Percentiles rank a stretch among this genome's conserved stretches.
These are phyloP conservation scores for Uloborus diversus DNA, from an alignment of 1,140 invertebrate species.

Conservation along the genomic window DNA sequence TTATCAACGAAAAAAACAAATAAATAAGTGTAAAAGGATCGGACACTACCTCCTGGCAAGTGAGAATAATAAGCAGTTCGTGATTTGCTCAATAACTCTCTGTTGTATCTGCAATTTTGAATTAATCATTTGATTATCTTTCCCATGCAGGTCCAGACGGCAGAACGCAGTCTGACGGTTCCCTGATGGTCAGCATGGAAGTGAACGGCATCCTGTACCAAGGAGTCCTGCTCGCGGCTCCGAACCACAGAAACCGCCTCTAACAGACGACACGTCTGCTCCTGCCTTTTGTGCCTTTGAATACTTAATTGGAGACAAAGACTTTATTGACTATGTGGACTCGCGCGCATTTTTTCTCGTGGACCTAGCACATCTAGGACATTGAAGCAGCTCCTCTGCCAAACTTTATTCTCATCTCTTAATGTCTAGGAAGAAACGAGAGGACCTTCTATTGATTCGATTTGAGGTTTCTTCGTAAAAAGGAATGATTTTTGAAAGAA, in stretches of 20 bases:
- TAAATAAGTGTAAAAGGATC: too few relatives aligned
- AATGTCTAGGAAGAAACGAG: neutral
- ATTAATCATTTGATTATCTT: constrained; percentile 55
- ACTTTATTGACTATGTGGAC: neutral
- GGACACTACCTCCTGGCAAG: too few relatives aligned
- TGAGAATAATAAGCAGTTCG: too few relatives aligned
- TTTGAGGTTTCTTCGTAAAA: neutral
- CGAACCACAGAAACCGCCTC: constrained; percentile 50
- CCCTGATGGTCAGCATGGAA: constrained; percentile 94
- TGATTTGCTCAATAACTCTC: too few relatives aligned
- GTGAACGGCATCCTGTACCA: constrained; percentile 92
- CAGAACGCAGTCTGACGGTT: constrained; percentile 78
- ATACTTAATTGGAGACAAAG: neutral
- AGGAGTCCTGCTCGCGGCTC: constrained; percentile 84
- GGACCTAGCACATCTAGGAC: neutral
- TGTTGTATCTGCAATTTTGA: too few relatives aligned
- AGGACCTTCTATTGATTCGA: neutral
- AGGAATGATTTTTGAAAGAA: neutral
- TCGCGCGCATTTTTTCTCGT: constrained; percentile 1
- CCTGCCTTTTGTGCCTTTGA: constrained; percentile 43
- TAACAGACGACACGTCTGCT: neutral
- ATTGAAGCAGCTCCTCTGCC: constrained; percentile 37
- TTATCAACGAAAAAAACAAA: too few relatives aligned
- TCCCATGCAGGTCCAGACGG: constrained; percentile 65
- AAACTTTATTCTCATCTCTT: constrained; percentile 13